phyloP scores from a whole-genome alignment of 2,888 invertebrate species.

The Tinea semifulvella region DNA sequence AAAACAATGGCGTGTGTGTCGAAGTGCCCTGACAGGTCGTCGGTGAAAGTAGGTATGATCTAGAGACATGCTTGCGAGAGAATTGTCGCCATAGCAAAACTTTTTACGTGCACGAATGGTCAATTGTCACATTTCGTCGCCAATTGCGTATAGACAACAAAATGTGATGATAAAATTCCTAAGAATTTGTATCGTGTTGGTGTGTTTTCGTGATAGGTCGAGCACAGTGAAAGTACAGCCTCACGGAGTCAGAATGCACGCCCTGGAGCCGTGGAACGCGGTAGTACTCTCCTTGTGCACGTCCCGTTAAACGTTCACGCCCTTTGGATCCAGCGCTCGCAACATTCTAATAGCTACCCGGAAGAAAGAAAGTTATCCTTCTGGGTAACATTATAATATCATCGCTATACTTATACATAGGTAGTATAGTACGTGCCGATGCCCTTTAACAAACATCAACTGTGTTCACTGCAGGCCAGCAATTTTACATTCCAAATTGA shows the following conservation, averaged over 20 bases:
- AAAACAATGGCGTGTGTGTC: conserved; percentile 8
- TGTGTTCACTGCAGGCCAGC: no score
- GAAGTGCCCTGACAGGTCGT: conserved; percentile 10
- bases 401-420: no score
- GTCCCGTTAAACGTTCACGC: conserved; percentile 11
- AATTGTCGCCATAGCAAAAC: neutral
- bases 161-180: neutral
- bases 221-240: conserved; percentile 1
- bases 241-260: neutral
- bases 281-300: neutral
- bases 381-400: no score
- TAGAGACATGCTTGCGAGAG: neutral
- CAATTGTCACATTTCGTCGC: conserved; percentile 6
- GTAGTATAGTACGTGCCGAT: no score
- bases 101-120: conserved; percentile 3
- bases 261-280: conserved; percentile 8
- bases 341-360: no score
- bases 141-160: neutral
- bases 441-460: no score
- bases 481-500: no score
- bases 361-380: no score
- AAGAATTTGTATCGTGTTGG: neutral
- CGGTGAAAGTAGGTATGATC: conserved; percentile 7
- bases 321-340: neutral
- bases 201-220: conserved; percentile 6